Evolutionary conservation across 1,140 invertebrate genomes (phyloP), one percentile per base, ranked within the genome.

Genomic region (Bombyx mandarina): DNA sequence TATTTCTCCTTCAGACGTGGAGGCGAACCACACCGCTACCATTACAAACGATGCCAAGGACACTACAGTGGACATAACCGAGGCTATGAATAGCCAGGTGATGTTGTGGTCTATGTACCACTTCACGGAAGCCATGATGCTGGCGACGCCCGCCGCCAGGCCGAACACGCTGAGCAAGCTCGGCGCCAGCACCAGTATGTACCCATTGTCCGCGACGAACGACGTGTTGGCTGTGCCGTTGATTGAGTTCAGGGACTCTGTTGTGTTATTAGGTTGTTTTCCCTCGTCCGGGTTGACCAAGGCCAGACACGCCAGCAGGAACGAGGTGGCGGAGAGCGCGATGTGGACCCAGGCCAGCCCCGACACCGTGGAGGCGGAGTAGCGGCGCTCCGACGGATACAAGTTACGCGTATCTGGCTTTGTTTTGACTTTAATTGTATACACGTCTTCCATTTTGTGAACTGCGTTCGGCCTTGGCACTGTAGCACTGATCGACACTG

Each of bases 91-190:
- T 63, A 92, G 88, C 79, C 90, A 90, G 0, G 84, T 84, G 58
- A 93, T 92, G 66, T 92, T 92, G 43, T 88, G 82, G 64, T 93
- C 91, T 43, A 92, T 88, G 75, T 92, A 93, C 92, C 92, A 93
- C 56, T 86, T 74, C 44, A 90, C 88, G 65, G 91, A 92, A 6
- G 91, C 91, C 45, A 92, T 69, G 3, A 91, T 77, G 2, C 90
- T 90, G 0, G 90, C 83, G 8, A 89, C 62, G 5, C 90, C 89
- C 1, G 90, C 88, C 0, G 87, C 77, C 50, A 91, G 64, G 18
- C 89, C 89, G 35, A 89, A 89, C 8, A 88, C 56, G 1, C 87
- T 88, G 9, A 91, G 65, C 12, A 91, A 62, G 61, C 65, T 75
- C 0, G 89, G 88, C 5, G 86, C 82, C 55, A 89, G 42, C 8